Base-by-base conservation (phyloP, 2,888 invertebrate species). In the Nomada lathburiana region DNA sequence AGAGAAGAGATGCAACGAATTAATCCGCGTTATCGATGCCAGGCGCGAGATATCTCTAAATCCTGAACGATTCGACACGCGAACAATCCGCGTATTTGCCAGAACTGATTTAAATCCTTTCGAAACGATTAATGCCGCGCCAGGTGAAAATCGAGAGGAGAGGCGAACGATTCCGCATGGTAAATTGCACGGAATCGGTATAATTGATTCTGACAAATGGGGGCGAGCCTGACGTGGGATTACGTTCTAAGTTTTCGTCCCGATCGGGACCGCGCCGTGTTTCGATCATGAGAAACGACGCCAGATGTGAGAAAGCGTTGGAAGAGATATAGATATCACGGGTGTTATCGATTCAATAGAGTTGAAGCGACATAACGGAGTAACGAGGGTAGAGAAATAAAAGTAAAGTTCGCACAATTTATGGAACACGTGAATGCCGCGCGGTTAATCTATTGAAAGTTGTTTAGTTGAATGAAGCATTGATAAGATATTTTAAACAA, bases 181-280 rank as follows among this genome's bases (percentile, higher is more conserved):
- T 77, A 77, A 78, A 78, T 57, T 76, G 78, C 55, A 42, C 77
- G 50, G 50, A 68, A 63, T 62, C 60, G 53, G 20, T 78, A 63
- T 78, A 78, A 77, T 78, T 77, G 78, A 77, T 78, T 67, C 68
- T 78, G 78, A 78, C 68, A 78, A 78, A 78, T 78, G 78, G 53
- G 42, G 13, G 26, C 63, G 29, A 18, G 50, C 50, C n/a, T 64
- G 78, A 64, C 78, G 16, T 26, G 42, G 26, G 78, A 79, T 69
- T 77, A 76, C 47, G 23, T 42, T 50, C 68, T 44, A 50, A 57
- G 78, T 76, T 76, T 78, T 67, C 47, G 62, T 76, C 47, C 47
- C 76, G 67, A 76, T 77, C 36, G 53, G 52, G 59, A 16, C 42
- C 42, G 52, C 60, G 67, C n/a, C n/a, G 36, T 7, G 18, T 52